phyloP scores from a whole-genome alignment of 2,888 invertebrate species.

The Ernsta delagoae region DNA sequence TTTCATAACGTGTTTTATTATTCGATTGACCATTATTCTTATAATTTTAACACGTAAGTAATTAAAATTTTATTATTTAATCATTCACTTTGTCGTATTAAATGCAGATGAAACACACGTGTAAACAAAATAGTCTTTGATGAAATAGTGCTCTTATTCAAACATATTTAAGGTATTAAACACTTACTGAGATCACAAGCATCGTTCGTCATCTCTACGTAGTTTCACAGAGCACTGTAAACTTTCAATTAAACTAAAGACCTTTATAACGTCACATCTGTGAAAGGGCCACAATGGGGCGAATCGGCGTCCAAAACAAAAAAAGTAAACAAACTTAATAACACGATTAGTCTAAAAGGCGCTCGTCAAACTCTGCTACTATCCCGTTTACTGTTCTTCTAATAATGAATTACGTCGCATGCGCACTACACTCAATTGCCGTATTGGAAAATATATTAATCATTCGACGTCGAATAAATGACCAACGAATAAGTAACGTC shows the following conservation, averaged over 20 bases:
- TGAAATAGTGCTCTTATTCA: not conserved
- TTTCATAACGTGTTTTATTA: not conserved
- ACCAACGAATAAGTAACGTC: constrained; percentile 51
- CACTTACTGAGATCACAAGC: constrained; percentile 35
- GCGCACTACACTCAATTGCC: constrained; percentile 76
- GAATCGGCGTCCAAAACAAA: constrained; percentile 31
- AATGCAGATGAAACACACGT: not conserved
- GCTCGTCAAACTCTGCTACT: constrained; percentile 60
- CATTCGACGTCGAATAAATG: constrained; percentile 61
- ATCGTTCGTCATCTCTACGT: constrained; percentile 29
- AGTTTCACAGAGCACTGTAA: constrained; percentile 30
- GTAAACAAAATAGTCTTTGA: not conserved
- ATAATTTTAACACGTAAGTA: not conserved
- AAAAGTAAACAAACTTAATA: constrained; percentile 50
- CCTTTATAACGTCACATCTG: constrained; percentile 37
- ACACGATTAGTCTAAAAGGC: constrained; percentile 48
- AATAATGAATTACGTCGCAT: constrained; percentile 76
- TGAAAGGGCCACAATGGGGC: constrained; percentile 20
- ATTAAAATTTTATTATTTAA: not conserved
- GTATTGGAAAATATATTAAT: constrained; percentile 78
- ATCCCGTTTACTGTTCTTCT: constrained; percentile 63
- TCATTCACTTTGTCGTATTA: not conserved
- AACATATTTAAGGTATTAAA: not conserved
- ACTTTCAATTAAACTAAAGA: constrained; percentile 39
- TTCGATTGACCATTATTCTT: not conserved